A percentile compares a stretch with the other conserved stretches of the same genome.
Conservation (phyloP, 2,888 invertebrate genomes). For the Xestia rhomboidea region DNA sequence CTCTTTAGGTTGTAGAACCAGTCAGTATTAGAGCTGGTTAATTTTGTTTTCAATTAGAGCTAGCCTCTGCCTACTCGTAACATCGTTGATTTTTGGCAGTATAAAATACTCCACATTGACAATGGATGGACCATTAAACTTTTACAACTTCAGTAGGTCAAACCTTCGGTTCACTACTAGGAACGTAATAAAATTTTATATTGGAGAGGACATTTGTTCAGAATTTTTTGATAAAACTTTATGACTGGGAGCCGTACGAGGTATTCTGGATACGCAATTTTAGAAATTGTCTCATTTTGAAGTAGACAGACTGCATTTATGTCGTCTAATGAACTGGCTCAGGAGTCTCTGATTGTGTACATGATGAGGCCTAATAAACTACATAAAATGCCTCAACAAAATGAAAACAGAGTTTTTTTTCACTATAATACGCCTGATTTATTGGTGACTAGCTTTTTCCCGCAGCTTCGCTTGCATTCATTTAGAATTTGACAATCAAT, state of each 20-base stretch:
- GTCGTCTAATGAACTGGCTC: background rate
- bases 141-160: constrained; percentile 31
- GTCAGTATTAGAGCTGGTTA: background rate
- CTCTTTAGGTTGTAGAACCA: background rate
- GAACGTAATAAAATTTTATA: constrained; percentile 44
- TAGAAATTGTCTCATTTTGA: constrained; percentile 18
- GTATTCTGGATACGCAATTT: background rate
- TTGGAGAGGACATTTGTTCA: constrained; percentile 12
- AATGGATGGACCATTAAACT: constrained; percentile 27
- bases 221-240: constrained; percentile 41
- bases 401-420: background rate
- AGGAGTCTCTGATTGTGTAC: background rate
- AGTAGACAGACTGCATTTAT: background rate
- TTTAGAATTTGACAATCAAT: too few relatives aligned
- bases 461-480: too few relatives aligned
- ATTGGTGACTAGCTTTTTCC: too few relatives aligned
- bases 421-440: too few relatives aligned
- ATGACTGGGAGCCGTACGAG: constrained; percentile 11
- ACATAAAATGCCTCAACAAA: background rate
- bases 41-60: background rate
- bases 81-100: background rate
- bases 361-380: background rate
- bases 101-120: background rate
- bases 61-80: too few relatives aligned
- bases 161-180: constrained; percentile 1